Evolutionary conservation across 2,888 invertebrate species (phyloP).

Genomic region (Drosophila robusta): DNA sequence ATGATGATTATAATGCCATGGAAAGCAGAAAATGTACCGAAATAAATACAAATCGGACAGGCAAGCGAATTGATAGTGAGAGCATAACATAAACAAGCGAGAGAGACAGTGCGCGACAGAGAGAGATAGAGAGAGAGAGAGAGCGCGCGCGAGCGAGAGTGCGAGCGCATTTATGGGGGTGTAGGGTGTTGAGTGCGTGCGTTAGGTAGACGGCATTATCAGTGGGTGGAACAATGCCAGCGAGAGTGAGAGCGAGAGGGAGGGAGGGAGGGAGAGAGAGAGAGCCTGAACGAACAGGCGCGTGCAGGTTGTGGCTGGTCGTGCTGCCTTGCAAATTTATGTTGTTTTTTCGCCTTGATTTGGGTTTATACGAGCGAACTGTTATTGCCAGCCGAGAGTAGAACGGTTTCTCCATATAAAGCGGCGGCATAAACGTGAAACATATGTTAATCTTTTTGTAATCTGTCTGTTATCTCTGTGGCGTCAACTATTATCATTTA

Average conservation of each 20-base stretch:
- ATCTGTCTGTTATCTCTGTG: constrained; percentile 40
- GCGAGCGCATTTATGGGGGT: constrained; percentile 33
- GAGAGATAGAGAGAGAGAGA: constrained; percentile 11
- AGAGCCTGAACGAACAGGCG: constrained; percentile 22
- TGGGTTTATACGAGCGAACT: constrained; percentile 36
- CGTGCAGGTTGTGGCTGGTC: constrained; percentile 30
- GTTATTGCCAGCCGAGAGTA: not conserved
- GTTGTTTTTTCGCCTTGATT: constrained; percentile 12
- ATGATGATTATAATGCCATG: constrained; percentile 46
- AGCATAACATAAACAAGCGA: constrained; percentile 32
- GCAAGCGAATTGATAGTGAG: constrained; percentile 69
- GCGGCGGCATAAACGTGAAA: constrained; percentile 13
- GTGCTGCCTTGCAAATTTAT: constrained; percentile 16
- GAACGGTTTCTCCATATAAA: not conserved
- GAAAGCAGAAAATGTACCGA: constrained; percentile 53
- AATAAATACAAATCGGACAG: constrained; percentile 39
- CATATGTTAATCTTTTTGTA: constrained; percentile 53
- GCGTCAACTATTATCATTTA: constrained; percentile 12
- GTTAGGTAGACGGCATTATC: constrained; percentile 53
- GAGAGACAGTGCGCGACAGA: not conserved
- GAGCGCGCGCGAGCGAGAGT: not conserved
- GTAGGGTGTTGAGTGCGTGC: constrained; percentile 42
- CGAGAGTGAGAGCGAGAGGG: constrained; percentile 6
- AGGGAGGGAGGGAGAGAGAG: not conserved
- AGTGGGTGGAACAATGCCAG: constrained; percentile 36